These are phyloP conservation scores for Conus betulinus DNA, from an alignment of 1,140 invertebrate species.

Conservation along the genomic window DNA sequence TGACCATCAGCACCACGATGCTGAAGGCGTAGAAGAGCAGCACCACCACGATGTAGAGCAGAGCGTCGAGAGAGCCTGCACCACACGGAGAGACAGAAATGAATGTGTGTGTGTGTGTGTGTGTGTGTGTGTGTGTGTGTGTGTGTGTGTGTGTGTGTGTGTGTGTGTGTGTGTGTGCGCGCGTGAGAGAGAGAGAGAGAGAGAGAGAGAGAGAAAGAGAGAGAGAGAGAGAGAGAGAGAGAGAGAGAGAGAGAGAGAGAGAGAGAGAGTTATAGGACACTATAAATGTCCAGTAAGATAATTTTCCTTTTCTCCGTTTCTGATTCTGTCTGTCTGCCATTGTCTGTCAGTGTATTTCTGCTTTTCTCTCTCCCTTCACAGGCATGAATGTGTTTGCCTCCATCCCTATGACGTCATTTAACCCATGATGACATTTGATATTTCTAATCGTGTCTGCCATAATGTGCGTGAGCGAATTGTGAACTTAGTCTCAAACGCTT, in stretches of 20 bases:
- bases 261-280: neutral
- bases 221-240: neutral
- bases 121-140: neutral
- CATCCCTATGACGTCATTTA: too few relatives aligned
- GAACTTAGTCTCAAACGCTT: neutral
- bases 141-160: too few relatives aligned
- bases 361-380: neutral
- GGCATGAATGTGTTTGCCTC: neutral
- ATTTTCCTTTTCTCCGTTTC: neutral
- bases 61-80: slow-evolving; percentile 58
- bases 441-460: neutral
- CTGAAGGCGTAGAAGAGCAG: slow-evolving; percentile 74
- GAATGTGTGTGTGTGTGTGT: neutral
- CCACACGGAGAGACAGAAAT: neutral
- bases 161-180: neutral
- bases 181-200: neutral
- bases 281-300: neutral
- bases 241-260: neutral
- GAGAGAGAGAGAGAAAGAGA: neutral
- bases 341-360: neutral
- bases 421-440: neutral
- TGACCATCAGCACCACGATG: slow-evolving; percentile 74
- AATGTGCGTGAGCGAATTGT: neutral
- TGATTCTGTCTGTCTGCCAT: neutral
- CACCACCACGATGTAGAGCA: slow-evolving; percentile 75